Evolutionary conservation across 2,113 vertebrate species (phyloP).

Genomic region (Callithrix jacchus): DNA sequence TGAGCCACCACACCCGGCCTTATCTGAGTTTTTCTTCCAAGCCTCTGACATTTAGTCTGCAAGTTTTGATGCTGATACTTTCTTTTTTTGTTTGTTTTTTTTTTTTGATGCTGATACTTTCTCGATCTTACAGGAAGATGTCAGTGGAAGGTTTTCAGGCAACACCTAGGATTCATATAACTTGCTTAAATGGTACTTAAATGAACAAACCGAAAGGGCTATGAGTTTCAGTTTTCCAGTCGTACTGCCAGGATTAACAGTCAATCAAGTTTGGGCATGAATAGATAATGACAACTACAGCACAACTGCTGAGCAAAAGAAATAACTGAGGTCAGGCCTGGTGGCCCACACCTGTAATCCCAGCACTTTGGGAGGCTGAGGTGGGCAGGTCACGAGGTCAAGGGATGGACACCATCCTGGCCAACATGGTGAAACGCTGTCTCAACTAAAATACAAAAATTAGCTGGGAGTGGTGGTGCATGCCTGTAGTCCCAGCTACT

Average conservation of each 20-base stretch:
- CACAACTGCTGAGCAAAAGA: not conserved
- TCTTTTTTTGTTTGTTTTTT: not conserved
- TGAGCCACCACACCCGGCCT: too few species aligned
- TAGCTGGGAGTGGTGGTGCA: too few species aligned
- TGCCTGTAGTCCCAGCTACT: too few species aligned
- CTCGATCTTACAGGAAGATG: not conserved
- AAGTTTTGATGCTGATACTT: not conserved
- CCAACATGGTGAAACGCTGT: too few species aligned
- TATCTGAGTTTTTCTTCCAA: slow-evolving; percentile 12
- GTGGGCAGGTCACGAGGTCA: too few species aligned
- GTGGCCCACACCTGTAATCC: too few species aligned
- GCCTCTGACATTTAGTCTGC: not conserved
- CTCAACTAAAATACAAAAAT: too few species aligned
- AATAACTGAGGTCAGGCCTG: not conserved
- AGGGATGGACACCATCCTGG: too few species aligned
- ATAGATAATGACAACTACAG: not conserved
- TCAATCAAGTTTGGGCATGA: not conserved
- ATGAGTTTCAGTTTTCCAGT: not conserved
- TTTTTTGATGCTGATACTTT: not conserved
- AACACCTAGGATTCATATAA: not conserved
- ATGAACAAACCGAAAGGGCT: not conserved
- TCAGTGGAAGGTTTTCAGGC: not conserved
- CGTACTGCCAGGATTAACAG: not conserved
- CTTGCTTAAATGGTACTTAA: not conserved
- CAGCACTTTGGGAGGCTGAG: too few species aligned